These are phyloP conservation scores for Hemiscyllium ocellatum DNA, from an alignment of 2,113 vertebrate genomes.

Conservation along the genomic window DNA sequence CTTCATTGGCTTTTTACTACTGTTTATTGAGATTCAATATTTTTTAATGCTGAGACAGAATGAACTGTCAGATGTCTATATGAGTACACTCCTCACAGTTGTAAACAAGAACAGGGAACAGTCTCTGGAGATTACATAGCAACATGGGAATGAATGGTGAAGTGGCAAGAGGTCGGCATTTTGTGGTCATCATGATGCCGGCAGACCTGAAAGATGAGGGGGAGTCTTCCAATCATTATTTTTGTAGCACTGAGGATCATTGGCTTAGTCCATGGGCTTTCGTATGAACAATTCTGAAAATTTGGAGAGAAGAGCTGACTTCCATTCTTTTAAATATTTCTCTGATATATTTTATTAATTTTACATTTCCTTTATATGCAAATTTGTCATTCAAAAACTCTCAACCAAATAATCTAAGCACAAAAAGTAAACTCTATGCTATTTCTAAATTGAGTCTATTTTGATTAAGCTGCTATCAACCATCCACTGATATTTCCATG, in stretches of 20 bases:
- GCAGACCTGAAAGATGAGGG: background rate
- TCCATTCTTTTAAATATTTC: background rate
- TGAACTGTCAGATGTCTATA: background rate
- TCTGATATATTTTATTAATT: background rate
- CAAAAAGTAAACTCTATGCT: background rate
- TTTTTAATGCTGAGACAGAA: background rate
- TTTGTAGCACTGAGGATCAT: background rate
- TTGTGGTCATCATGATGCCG: background rate
- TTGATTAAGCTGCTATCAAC: background rate
- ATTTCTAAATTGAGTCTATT: background rate
- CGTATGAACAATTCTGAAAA: background rate
- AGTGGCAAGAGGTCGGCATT: background rate
- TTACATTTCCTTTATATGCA: background rate
- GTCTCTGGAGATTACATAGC: background rate
- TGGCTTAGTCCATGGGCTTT: background rate
- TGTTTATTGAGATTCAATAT: background rate
- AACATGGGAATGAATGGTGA: background rate
- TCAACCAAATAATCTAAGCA: background rate
- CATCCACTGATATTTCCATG: background rate
- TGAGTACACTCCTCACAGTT: background rate
- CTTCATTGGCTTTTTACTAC: background rate
- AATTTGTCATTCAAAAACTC: background rate
- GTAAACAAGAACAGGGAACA: background rate
- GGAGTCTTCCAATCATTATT: background rate
- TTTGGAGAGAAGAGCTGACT: background rate